These are phyloP conservation scores for Oreochromis tanganicae DNA, from an alignment of 2,113 vertebrate genomes.

Conservation along the genomic window DNA sequence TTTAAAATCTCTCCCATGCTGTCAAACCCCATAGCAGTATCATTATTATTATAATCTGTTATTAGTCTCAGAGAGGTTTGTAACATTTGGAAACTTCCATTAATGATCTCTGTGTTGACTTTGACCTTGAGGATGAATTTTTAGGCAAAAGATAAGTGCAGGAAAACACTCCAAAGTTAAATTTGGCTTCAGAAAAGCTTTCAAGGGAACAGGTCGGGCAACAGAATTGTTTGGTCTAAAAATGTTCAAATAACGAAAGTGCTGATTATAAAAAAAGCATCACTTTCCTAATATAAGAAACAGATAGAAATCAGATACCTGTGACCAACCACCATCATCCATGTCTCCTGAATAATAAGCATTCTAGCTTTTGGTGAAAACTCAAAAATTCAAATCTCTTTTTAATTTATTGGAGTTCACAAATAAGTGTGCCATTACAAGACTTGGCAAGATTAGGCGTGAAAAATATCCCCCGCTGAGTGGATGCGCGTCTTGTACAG, in stretches of 20 bases:
- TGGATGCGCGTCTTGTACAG: conserved; percentile 13
- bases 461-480: conserved; percentile 33
- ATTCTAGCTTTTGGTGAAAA: background rate
- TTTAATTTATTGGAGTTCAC: conserved; percentile 6
- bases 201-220: background rate
- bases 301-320: background rate
- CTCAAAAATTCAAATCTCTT: background rate
- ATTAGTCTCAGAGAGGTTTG: conserved; percentile 7
- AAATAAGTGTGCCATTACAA: conserved; percentile 38
- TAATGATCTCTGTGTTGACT: background rate
- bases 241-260: background rate
- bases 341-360: background rate
- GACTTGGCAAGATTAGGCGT: conserved; percentile 21
- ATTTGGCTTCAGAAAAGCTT: background rate
- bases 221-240: background rate
- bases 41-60: conserved; percentile 31
- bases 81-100: conserved; percentile 9
- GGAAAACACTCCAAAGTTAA: background rate
- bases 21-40: conserved; percentile 19
- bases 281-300: background rate
- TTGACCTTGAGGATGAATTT: background rate
- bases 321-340: background rate
- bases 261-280: background rate
- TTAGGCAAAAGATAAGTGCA: background rate
- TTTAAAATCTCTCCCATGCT: conserved; percentile 27